These are phyloP conservation scores for Anarhynchus alexandrinus DNA, from an alignment of 2,113 vertebrate genomes.

Conservation along the genomic window DNA sequence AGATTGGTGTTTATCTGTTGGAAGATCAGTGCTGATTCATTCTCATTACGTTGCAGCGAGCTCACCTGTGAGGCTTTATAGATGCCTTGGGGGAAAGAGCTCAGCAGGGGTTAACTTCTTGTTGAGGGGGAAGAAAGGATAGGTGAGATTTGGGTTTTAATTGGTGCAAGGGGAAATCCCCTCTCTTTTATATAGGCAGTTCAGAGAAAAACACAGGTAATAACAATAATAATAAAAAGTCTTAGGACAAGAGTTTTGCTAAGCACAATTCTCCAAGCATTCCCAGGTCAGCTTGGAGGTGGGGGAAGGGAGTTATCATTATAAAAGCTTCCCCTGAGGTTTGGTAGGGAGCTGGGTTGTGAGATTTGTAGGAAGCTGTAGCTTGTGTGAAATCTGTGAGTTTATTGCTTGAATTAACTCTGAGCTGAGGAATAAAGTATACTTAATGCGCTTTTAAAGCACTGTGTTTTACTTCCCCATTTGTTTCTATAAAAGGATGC, in stretches of 20 bases:
- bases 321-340: conserved; percentile 18
- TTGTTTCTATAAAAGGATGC: conserved; percentile 45
- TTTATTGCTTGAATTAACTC: conserved; percentile 51
- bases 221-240: conserved; percentile 33
- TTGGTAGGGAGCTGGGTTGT: not conserved
- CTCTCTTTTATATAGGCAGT: conserved; percentile 57
- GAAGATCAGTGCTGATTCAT: conserved; percentile 75
- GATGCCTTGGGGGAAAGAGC: conserved; percentile 72
- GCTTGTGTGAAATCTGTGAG: not conserved
- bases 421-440: conserved; percentile 6
- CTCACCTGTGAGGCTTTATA: conserved; percentile 79
- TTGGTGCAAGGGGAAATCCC: conserved; percentile 73
- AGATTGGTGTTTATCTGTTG: conserved; percentile 74
- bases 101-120: conserved; percentile 76
- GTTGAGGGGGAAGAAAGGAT: conserved; percentile 61
- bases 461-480: not conserved
- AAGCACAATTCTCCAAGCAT: not conserved
- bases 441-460: conserved; percentile 35
- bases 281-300: conserved; percentile 43
- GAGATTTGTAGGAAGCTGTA: conserved; percentile 6
- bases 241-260: conserved; percentile 2
- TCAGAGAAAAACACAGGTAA: conserved; percentile 47
- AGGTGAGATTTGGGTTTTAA: conserved; percentile 70
- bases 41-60: conserved; percentile 71
- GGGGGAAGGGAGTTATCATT: not conserved